These are phyloP conservation scores for Diloba caeruleocephala DNA, from an alignment of 2,888 invertebrate species.

Conservation along the genomic window DNA sequence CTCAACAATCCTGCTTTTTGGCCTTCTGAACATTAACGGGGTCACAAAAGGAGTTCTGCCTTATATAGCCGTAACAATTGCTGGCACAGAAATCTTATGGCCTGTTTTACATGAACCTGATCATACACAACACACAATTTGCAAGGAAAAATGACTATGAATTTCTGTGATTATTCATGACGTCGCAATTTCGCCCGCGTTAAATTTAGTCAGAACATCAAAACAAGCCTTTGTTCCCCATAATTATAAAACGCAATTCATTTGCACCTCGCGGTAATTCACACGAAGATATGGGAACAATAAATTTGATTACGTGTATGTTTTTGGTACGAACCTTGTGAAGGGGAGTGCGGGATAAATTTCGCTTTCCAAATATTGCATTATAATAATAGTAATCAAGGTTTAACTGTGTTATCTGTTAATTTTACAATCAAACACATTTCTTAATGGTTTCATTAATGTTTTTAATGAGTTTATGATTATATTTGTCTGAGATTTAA, in stretches of 20 bases:
- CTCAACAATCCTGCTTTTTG: no score
- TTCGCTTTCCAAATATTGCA: conserved; percentile 2
- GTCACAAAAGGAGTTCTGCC: no score
- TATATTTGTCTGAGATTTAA: no score
- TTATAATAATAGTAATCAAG: conserved; percentile 4
- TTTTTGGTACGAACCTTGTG: conserved; percentile 12
- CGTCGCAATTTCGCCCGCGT: neutral
- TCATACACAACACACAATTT: neutral
- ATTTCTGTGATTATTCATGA: conserved; percentile 1
- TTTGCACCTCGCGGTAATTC: conserved; percentile 4
- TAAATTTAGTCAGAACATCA: conserved; percentile 2
- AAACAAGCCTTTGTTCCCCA: conserved; percentile 21
- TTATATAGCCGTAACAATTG: no score
- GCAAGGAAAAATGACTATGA: neutral
- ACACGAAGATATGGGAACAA: conserved; percentile 8
- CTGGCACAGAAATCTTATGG: no score
- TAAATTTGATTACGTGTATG: conserved; percentile 23
- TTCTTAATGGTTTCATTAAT: conserved; percentile 1
- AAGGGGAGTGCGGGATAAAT: neutral
- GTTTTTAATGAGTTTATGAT: neutral
- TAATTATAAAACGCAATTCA: conserved; percentile 31
- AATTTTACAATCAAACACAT: neutral
- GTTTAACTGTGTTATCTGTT: conserved; percentile 7
- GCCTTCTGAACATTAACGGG: no score
- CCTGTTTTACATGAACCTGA: neutral